Conservation (phyloP, 2,888 invertebrate species). For the Drosophila anceps region DNA sequence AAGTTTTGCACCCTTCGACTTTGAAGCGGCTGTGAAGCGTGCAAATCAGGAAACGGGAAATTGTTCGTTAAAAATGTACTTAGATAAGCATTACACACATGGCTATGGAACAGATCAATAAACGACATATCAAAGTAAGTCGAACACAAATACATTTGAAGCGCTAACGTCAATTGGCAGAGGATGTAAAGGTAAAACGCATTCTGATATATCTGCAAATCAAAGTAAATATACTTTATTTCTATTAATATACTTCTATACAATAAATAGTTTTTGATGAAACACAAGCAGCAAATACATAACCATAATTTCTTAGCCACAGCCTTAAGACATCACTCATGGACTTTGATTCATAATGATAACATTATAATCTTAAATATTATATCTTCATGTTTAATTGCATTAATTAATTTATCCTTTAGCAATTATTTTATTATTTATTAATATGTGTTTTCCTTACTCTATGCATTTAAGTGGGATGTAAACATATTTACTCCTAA, state of each 20-base stretch:
- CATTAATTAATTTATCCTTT: not conserved
- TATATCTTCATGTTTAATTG: not conserved
- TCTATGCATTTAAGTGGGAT: too few species aligned
- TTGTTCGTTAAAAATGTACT: conserved; percentile 67
- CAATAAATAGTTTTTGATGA: not conserved
- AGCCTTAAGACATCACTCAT: not conserved
- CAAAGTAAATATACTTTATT: not conserved
- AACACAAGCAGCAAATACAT: too few species aligned
- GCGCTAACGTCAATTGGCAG: not conserved
- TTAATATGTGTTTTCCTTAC: too few species aligned
- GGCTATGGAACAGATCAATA: conserved; percentile 31
- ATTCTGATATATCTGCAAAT: not conserved
- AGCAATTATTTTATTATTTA: not conserved
- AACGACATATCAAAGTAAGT: not conserved
- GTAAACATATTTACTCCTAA: not conserved
- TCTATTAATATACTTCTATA: too few species aligned
- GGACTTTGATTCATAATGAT: not conserved
- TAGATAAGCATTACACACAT: conserved; percentile 14
- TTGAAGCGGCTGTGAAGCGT: conserved; percentile 52
- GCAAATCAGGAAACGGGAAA: conserved; percentile 66
- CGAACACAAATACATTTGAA: not conserved
- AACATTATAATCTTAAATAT: not conserved
- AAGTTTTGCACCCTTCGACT: conserved; percentile 27
- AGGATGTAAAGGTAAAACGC: not conserved
- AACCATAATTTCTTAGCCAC: not conserved